phyloP scores from a whole-genome alignment of 2,888 invertebrate species.

The Barypeithes pellucidus region DNA sequence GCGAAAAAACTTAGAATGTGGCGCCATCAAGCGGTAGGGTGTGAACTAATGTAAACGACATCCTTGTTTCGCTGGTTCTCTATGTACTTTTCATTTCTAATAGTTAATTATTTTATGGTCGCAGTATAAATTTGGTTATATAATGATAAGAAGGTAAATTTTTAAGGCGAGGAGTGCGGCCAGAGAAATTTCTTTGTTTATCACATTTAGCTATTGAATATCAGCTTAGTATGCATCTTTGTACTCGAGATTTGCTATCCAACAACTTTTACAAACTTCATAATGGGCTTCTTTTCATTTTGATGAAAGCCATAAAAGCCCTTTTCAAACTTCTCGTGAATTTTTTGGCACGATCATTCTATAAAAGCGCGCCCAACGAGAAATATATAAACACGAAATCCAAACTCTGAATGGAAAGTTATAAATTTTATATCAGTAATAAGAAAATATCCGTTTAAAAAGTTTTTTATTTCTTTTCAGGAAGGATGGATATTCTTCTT shows the following conservation, averaged over 20 bases:
- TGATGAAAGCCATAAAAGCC: not conserved
- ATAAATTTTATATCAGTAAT: constrained; percentile 20
- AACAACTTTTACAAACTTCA: not conserved
- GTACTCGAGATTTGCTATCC: not conserved
- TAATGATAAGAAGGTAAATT: no score
- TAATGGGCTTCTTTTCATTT: constrained; percentile 1
- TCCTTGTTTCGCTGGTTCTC: no score
- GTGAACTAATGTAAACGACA: no score
- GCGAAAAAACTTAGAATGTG: no score
- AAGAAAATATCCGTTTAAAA: not conserved
- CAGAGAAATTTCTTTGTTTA: no score
- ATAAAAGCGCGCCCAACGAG: constrained; percentile 1
- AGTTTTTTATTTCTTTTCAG: constrained; percentile 13
- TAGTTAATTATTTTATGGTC: no score
- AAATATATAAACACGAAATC: constrained; percentile 10
- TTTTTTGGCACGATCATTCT: not conserved
- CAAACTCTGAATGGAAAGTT: not conserved
- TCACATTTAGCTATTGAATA: no score
- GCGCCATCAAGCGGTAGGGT: no score
- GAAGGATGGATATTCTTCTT: not conserved
- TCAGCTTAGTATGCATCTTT: not conserved
- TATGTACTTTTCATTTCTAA: no score
- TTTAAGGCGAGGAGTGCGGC: no score
- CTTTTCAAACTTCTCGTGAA: constrained; percentile 4
- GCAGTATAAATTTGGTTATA: no score